These are phyloP conservation scores for Cataglyphis hispanica DNA, from an alignment of 1,140 invertebrate species.

Conservation along the genomic window DNA sequence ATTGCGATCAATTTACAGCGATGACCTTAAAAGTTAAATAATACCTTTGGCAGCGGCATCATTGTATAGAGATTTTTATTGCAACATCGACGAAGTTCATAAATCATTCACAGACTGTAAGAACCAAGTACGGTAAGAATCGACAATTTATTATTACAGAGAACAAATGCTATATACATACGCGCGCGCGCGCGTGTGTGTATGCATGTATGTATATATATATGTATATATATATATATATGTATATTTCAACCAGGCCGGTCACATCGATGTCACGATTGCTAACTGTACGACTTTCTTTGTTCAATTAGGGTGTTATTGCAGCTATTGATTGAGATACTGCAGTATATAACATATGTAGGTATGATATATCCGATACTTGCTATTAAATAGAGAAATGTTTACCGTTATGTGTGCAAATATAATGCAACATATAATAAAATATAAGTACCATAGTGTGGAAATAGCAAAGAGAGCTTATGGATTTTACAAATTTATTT, in stretches of 20 bases:
- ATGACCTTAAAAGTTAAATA: conserved; percentile 43
- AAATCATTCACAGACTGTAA: conserved; percentile 40
- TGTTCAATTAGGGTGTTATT: conserved; percentile 40
- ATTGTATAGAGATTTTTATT: conserved; percentile 34
- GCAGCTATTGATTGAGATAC: conserved; percentile 37
- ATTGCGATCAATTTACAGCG: not conserved
- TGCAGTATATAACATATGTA: not conserved
- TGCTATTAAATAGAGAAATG: not conserved
- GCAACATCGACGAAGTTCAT: conserved; percentile 24
- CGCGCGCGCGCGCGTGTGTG: too few relatives aligned
- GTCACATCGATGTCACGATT: conserved; percentile 11
- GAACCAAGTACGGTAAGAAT: not conserved
- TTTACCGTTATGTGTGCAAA: not conserved
- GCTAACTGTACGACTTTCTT: conserved; percentile 17
- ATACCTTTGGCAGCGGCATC: not conserved
- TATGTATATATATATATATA: not conserved
- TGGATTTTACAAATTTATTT: too few relatives aligned
- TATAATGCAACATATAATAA: not conserved
- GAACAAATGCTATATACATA: conserved; percentile 8
- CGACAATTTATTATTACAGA: conserved; percentile 56
- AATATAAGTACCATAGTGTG: not conserved
- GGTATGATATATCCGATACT: not conserved
- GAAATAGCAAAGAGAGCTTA: not conserved
- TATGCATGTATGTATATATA: not conserved
- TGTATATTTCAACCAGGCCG: not conserved